phyloP scores from a whole-genome alignment of 2,888 invertebrate genomes.

The Notodonta ziczac region DNA sequence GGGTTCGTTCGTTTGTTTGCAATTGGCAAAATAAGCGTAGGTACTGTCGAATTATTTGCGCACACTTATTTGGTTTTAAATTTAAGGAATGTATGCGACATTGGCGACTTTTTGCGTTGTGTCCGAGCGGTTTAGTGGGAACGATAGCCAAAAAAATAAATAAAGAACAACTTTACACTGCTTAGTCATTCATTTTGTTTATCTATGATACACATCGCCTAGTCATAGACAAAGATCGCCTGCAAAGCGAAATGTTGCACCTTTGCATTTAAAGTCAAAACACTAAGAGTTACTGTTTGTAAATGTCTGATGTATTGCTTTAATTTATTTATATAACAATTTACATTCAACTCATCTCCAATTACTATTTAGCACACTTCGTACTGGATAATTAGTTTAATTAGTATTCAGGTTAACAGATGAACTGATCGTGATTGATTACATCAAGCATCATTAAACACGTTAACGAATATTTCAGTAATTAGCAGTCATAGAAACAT shows the following conservation, averaged over 20 bases:
- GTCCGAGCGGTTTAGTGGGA: not conserved
- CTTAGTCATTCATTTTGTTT: not conserved
- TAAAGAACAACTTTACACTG: not conserved
- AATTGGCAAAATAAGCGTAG: slow-evolving; percentile 11
- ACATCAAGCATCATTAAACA: slow-evolving; percentile 21
- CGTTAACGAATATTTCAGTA: slow-evolving; percentile 24
- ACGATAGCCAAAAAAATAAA: not conserved
- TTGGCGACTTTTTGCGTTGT: not conserved
- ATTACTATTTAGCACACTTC: no score
- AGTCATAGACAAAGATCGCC: no score
- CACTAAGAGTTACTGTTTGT: no score
- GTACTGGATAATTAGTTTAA: not conserved
- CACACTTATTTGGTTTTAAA: not conserved
- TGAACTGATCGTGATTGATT: slow-evolving; percentile 28
- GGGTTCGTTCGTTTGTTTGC: slow-evolving; percentile 11
- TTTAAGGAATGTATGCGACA: not conserved
- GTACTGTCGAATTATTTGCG: not conserved
- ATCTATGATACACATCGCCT: no score
- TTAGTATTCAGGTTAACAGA: slow-evolving; percentile 23
- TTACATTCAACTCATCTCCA: no score
- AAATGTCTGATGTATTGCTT: no score
- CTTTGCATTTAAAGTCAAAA: no score
- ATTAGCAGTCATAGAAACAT: no score
- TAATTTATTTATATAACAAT: no score
- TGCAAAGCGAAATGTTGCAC: no score